These are phyloP conservation scores for Hippoglossus hippoglossus DNA, from an alignment of 2,797 vertebrate genomes.

Conservation along the genomic window DNA sequence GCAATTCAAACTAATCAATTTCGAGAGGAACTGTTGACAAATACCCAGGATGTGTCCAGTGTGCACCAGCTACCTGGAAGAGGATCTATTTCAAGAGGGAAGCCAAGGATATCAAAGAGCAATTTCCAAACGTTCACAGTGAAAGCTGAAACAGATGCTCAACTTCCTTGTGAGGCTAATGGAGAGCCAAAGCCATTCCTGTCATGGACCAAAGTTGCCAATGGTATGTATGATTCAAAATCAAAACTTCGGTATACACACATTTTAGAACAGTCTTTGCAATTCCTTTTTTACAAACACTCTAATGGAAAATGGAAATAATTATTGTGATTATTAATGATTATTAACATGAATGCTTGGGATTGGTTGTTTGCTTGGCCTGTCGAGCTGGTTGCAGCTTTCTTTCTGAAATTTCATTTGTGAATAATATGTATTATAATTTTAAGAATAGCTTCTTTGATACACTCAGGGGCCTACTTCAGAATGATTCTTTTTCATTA, in stretches of 20 bases:
- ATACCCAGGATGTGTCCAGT: slow-evolving; percentile 43
- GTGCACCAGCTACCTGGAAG: slow-evolving; percentile 61
- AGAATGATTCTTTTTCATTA: too few relatives aligned
- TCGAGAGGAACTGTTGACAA: slow-evolving; percentile 35
- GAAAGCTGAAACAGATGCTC: slow-evolving; percentile 84
- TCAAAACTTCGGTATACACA: too few relatives aligned
- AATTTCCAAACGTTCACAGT: slow-evolving; percentile 79
- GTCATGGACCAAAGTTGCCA: slow-evolving; percentile 92
- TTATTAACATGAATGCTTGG: too few relatives aligned
- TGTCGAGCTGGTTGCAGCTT: too few relatives aligned
- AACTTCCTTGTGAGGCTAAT: slow-evolving; percentile 86
- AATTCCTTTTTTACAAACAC: not conserved
- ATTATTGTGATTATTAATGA: too few relatives aligned
- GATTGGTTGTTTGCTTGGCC: too few relatives aligned
- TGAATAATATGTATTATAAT: too few relatives aligned
- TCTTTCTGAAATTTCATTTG: too few relatives aligned
- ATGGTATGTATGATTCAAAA: slow-evolving; percentile 83
- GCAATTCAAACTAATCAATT: slow-evolving; percentile 17
- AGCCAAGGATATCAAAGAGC: slow-evolving; percentile 82
- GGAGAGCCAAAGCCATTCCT: slow-evolving; percentile 89
- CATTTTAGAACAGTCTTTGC: not conserved
- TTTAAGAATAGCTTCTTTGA: too few relatives aligned
- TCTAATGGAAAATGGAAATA: not conserved
- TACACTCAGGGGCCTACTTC: too few relatives aligned
- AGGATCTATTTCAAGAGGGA: slow-evolving; percentile 70